phyloP scores from a whole-genome alignment of 2,113 vertebrate genomes.

The Oreamnos americanus region DNA sequence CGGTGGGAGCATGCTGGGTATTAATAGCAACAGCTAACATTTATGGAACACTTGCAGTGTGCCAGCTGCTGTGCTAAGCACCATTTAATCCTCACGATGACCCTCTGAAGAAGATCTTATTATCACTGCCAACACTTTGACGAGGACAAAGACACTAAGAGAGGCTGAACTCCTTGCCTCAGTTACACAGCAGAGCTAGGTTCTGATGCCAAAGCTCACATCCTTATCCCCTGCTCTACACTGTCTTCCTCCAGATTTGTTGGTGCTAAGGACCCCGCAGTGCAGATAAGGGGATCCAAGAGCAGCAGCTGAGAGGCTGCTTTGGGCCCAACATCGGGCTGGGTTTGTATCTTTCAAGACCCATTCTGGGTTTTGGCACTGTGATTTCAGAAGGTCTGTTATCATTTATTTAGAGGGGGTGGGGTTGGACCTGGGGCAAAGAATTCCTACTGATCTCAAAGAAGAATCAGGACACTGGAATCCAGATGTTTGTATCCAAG shows the following conservation, averaged over 20 bases:
- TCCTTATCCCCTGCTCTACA: background rate
- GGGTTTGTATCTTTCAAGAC: background rate
- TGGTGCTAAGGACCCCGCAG: background rate
- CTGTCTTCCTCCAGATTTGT: background rate
- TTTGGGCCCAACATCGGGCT: background rate
- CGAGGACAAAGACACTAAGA: background rate
- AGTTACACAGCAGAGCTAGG: background rate
- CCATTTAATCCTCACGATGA: constrained; percentile 59
- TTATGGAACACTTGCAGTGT: constrained; percentile 44
- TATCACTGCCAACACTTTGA: background rate
- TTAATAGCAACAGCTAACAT: constrained; percentile 59
- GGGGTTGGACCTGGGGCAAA: background rate
- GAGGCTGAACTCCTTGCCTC: background rate
- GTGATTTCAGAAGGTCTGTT: background rate
- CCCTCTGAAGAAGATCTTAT: constrained; percentile 49
- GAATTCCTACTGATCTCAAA: background rate
- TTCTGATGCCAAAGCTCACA: background rate
- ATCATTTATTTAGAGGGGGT: background rate
- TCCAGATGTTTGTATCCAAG: background rate
- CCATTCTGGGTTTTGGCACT: background rate
- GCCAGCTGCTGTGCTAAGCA: constrained; percentile 61
- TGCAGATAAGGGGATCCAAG: background rate
- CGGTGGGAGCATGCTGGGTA: constrained; percentile 37
- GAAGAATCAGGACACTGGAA: background rate
- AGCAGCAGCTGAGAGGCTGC: background rate